Evolutionary conservation across 2,888 invertebrate species (phyloP), one percentile per base, ranked within the genome.

Genomic region (Chymomyza fuscimana): DNA sequence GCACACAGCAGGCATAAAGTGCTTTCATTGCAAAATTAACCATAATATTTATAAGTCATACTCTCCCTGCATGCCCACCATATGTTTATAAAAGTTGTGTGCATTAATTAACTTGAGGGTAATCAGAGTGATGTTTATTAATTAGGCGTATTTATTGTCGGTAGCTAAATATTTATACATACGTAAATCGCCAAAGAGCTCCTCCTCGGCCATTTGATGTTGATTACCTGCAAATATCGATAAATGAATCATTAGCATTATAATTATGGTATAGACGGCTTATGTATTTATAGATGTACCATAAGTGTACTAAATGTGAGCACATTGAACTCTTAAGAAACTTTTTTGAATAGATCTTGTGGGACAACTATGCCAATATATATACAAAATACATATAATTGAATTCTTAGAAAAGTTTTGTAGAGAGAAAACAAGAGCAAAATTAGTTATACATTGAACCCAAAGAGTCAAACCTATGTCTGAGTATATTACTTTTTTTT

Each of bases 181-280:
- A 85, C 85, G 70, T 70, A 81, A 63, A 76, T 83, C 81, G 69
- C 63, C 75, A 64, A 80, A 73, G 67, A 68, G 51, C 65, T 83
- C 79, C 66, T 84, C 86, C 70, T 87, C 81, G 22, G 76, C 79
- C 87, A 87, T 79, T 83, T 73, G 75, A 70, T 58, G 63, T 72
- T 67, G 79, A 73, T 83, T 79, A 77, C 77, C 85, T 87, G 78
- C 52, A 76, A 87, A 77, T 64, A 63, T n/a, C 73, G 73, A 76
- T 69, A 46, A 74, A 72, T 77, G 70, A 87, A 78, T 67, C 73
- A 85, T 82, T 80, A 76, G 64, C 62, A 63, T 51, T 72, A 29
- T 29, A 25, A n/a, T 61, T 16, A 19, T n/a, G 10, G 5, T 19
- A 54, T 54, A 15, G 40, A 46, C 12, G 40, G 40, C 12, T 46